These are phyloP conservation scores for Parazoanthus swiftii DNA, from an alignment of 92 coral and sea anemone genomes.

Conservation along the genomic window DNA sequence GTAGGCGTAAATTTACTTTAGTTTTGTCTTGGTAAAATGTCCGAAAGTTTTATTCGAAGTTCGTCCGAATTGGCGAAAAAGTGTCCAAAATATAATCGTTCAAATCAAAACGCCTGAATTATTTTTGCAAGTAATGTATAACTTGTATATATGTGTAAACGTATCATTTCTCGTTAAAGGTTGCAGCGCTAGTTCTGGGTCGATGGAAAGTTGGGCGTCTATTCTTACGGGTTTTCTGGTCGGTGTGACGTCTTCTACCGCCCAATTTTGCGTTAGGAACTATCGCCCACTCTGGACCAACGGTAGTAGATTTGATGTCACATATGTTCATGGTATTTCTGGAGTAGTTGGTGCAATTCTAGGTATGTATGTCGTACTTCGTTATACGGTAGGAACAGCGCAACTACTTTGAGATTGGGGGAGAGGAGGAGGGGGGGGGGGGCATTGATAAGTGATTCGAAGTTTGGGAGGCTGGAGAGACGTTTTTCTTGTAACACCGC, in stretches of 20 bases:
- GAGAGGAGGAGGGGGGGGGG: no score
- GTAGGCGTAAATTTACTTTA: no score
- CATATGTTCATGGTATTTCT: slow-evolving; percentile 82
- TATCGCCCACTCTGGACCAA: slow-evolving; percentile 74
- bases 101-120: background rate
- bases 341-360: slow-evolving; percentile 79
- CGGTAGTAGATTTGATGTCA: slow-evolving; percentile 67
- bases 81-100: no score
- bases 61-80: no score
- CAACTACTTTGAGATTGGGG: no score
- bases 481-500: no score
- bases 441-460: no score
- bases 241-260: slow-evolving; percentile 70
- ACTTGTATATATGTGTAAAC: background rate
- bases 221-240: slow-evolving; percentile 66
- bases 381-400: no score
- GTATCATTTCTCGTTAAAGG: slow-evolving; percentile 47
- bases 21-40: no score
- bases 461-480: no score
- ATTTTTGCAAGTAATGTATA: background rate
- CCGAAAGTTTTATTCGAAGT: no score
- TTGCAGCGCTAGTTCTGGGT: slow-evolving; percentile 80
- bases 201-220: slow-evolving; percentile 86
- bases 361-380: slow-evolving; percentile 49
- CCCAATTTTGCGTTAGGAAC: slow-evolving; percentile 58